Conservation (phyloP, 37 sponge, comb jelly and placozoan genomes). For the Crambe crambe region DNA sequence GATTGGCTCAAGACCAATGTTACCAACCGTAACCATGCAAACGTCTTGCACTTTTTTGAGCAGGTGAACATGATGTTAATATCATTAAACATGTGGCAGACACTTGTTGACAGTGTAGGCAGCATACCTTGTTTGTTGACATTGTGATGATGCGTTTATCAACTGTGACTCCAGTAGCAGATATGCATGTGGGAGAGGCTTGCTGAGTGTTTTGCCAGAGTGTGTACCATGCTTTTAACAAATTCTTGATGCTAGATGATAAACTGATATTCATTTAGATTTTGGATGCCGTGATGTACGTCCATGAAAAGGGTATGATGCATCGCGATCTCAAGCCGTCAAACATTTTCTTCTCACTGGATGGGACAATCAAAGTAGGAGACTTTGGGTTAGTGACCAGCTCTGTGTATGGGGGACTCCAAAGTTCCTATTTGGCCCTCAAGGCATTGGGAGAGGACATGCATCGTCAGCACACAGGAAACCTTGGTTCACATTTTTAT, state of each 20-base stretch:
- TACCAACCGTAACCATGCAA: constrained; percentile 12
- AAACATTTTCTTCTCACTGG: constrained; percentile 89
- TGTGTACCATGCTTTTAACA: too few species aligned
- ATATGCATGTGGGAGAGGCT: too few species aligned
- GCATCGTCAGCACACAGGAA: constrained; percentile 54
- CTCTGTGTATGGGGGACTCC: constrained; percentile 13
- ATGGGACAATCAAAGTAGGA: constrained; percentile 88
- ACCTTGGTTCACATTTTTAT: constrained; percentile 78
- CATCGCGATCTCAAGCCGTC: constrained; percentile 94
- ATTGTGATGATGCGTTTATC: background rate
- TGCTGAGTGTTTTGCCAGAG: too few species aligned
- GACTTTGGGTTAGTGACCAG: constrained; percentile 95
- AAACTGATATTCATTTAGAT: constrained; percentile 40
- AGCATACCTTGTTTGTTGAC: background rate
- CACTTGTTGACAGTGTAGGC: too few species aligned
- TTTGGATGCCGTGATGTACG: constrained; percentile 83
- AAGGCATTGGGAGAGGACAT: constrained; percentile 2
- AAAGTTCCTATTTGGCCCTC: constrained; percentile 25
- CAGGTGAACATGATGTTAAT: constrained; percentile 64
- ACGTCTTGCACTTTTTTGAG: constrained; percentile 52
- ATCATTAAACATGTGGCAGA: too few species aligned
- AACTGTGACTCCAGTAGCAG: too few species aligned
- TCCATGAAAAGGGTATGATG: constrained; percentile 86
- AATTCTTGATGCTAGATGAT: too few species aligned
- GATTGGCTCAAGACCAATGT: constrained; percentile 74